These are phyloP conservation scores for Borostomias antarcticus DNA, from an alignment of 2,797 vertebrate species.

Conservation along the genomic window DNA sequence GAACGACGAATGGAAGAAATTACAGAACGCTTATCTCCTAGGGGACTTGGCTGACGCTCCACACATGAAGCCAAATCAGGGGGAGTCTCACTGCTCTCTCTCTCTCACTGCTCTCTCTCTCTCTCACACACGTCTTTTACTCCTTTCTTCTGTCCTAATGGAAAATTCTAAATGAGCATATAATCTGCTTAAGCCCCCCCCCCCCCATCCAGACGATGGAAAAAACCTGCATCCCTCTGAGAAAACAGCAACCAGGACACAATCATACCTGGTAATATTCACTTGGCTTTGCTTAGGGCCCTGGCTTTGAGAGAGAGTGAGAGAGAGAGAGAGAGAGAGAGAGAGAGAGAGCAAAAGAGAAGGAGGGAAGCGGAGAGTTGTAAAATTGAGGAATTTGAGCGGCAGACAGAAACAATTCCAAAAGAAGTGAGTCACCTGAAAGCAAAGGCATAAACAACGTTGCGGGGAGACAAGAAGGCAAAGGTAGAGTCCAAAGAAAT, in stretches of 20 bases:
- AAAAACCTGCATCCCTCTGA: conserved; percentile 56
- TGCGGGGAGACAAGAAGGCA: conserved; percentile 32
- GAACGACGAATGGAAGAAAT: conserved; percentile 64
- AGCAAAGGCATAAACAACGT: conserved; percentile 51
- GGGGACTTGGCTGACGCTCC: conserved; percentile 53
- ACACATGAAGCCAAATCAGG: conserved; percentile 52
- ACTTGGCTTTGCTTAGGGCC: conserved; percentile 44
- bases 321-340: not conserved
- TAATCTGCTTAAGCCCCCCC: conserved; percentile 28
- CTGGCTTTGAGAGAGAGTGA: conserved; percentile 45
- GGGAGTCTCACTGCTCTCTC: conserved; percentile 16
- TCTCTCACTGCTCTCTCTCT: not conserved
- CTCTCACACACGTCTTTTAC: not conserved
- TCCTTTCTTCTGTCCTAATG: conserved; percentile 30
- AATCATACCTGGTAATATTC: conserved; percentile 66
- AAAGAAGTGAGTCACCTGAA: conserved; percentile 74
- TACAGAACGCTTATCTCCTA: conserved; percentile 57
- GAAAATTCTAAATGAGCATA: conserved; percentile 33
- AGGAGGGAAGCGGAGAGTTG: conserved; percentile 37
- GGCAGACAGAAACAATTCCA: conserved; percentile 75
- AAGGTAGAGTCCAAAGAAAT: not conserved
- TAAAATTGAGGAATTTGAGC: conserved; percentile 72
- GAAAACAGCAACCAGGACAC: conserved; percentile 64
- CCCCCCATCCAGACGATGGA: conserved; percentile 52
- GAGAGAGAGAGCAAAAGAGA: not conserved